Conservation (phyloP, 2,113 vertebrate genomes). For the Trichechus manatus region DNA sequence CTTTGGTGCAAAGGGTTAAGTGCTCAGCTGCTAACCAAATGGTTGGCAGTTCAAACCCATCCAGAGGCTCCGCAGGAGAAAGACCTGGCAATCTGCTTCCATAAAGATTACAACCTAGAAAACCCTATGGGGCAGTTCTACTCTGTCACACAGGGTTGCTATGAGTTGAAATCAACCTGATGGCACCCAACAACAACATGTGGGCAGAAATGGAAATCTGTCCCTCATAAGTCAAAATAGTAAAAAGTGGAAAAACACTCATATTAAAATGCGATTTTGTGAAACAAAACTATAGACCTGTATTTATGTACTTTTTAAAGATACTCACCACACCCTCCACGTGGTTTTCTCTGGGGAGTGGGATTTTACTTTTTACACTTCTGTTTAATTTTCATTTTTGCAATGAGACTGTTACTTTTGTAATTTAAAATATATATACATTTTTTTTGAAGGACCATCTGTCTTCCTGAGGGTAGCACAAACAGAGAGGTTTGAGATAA, state of each 20-base stretch:
- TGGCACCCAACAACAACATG: not conserved
- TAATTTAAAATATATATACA: slow-evolving; percentile 5
- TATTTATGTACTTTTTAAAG: not conserved
- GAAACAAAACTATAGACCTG: not conserved
- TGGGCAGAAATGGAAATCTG: not conserved
- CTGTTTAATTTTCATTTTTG: slow-evolving; percentile 8
- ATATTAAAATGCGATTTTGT: not conserved
- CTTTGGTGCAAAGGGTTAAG: not conserved
- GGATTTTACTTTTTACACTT: not conserved
- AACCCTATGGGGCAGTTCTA: too few species aligned
- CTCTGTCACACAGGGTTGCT: not conserved
- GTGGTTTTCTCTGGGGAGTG: not conserved
- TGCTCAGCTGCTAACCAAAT: not conserved
- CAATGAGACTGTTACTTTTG: slow-evolving; percentile 14
- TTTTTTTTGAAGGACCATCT: not conserved
- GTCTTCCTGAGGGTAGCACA: not conserved
- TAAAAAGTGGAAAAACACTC: not conserved
- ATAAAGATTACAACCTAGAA: too few species aligned
- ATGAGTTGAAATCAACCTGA: too few species aligned
- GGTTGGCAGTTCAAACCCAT: not conserved
- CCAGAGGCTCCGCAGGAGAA: not conserved
- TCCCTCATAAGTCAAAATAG: slow-evolving; percentile 10
- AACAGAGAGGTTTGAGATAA: not conserved
- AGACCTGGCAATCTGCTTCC: not conserved
- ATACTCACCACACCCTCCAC: not conserved